A percentile compares a stretch with the other conserved stretches of the same genome.
phyloP scores from a whole-genome alignment of 2,888 invertebrate genomes.

The Diaphora mendica region DNA sequence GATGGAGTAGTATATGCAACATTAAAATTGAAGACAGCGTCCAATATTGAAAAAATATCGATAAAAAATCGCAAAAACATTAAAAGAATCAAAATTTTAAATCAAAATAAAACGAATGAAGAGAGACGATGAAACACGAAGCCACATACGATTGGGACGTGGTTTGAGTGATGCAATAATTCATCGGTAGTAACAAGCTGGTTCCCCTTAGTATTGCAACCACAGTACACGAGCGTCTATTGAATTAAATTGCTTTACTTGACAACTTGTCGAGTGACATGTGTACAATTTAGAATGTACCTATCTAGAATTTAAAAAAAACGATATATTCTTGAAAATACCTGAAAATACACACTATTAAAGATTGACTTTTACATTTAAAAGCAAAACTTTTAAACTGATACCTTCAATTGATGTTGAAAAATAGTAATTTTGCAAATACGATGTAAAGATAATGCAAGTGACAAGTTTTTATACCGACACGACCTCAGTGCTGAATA shows the following conservation, averaged over 20 bases:
- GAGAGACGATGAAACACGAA: constrained; percentile 5
- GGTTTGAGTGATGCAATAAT: constrained; percentile 22
- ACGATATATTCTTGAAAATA: not conserved
- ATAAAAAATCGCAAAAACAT: too few relatives aligned
- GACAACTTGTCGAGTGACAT: constrained; percentile 11
- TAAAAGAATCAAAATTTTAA: too few relatives aligned
- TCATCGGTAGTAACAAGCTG: constrained; percentile 22
- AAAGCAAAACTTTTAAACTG: too few relatives aligned
- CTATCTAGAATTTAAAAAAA: not conserved
- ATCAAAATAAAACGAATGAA: not conserved
- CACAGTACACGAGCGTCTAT: constrained; percentile 12
- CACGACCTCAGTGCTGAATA: too few relatives aligned
- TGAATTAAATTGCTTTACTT: constrained; percentile 20
- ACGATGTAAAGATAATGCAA: too few relatives aligned
- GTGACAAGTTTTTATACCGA: too few relatives aligned
- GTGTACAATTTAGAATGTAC: constrained; percentile 3
- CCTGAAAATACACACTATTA: not conserved
- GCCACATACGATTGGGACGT: constrained; percentile 7
- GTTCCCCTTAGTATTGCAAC: constrained; percentile 15
- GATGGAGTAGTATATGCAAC: too few relatives aligned
- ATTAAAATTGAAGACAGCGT: too few relatives aligned
- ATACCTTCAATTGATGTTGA: too few relatives aligned
- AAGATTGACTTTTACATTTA: not conserved
- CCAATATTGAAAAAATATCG: too few relatives aligned
- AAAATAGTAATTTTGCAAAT: too few relatives aligned